Conservation (phyloP, 1,140 invertebrate genomes). For the Neotoxoptera formosana region DNA sequence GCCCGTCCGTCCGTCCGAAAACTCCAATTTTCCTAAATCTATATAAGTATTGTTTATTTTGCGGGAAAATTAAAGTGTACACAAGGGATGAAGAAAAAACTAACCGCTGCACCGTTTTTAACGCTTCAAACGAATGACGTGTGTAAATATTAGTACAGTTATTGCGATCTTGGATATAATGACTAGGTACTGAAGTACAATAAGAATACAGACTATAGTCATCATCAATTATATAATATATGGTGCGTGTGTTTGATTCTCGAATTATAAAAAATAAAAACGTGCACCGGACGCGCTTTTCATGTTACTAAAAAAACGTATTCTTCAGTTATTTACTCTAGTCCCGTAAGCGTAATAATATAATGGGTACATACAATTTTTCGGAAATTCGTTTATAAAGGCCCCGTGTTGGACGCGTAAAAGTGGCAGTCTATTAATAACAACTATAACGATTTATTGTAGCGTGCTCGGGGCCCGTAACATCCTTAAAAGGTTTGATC, state of each 20-base stretch:
- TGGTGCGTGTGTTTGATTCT: neutral
- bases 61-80: neutral
- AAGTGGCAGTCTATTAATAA: slow-evolving; percentile 28
- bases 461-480: slow-evolving; percentile 13
- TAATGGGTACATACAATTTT: neutral
- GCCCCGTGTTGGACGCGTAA: neutral
- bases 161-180: neutral
- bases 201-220: neutral
- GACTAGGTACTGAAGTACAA: neutral
- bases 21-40: neutral
- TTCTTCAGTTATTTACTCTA: neutral
- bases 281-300: neutral
- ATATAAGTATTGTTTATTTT: neutral
- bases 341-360: neutral
- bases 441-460: neutral
- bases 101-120: neutral
- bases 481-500: neutral
- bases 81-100: neutral
- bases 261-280: neutral
- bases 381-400: slow-evolving; percentile 3
- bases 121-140: neutral
- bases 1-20: neutral
- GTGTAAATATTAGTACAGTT: neutral
- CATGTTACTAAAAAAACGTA: neutral
- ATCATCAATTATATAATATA: neutral